Evolutionary conservation across 1,140 invertebrate genomes (phyloP).

Genomic region (Drosophila pachea): DNA sequence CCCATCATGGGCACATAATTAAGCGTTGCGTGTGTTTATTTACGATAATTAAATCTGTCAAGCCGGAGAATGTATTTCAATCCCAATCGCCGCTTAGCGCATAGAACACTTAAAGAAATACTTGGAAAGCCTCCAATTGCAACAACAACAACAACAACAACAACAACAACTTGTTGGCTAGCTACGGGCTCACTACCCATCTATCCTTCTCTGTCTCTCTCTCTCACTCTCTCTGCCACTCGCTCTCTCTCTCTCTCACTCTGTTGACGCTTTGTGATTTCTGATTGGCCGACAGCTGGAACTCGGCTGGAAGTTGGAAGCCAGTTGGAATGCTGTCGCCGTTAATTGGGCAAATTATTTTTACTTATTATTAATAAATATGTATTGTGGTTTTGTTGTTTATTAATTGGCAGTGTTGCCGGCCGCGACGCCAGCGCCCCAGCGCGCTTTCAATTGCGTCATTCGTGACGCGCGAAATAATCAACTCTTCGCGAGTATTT

Average conservation of each 20-base stretch:
- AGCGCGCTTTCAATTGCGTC: slow-evolving; percentile 53
- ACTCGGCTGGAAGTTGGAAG: slow-evolving; percentile 27
- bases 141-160: slow-evolving; percentile 19
- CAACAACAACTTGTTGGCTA: not conserved
- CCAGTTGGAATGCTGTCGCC: slow-evolving; percentile 57
- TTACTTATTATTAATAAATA: slow-evolving; percentile 73
- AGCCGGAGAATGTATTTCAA: slow-evolving; percentile 53
- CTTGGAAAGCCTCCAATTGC: slow-evolving; percentile 37
- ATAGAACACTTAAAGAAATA: slow-evolving; percentile 34
- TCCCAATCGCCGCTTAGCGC: slow-evolving; percentile 41
- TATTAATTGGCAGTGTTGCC: slow-evolving; percentile 72
- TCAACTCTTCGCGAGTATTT: slow-evolving; percentile 17
- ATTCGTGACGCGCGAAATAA: slow-evolving; percentile 60
- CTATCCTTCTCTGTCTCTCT: no score
- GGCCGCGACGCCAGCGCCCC: slow-evolving; percentile 19
- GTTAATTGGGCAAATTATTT: slow-evolving; percentile 72
- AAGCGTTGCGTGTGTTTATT: slow-evolving; percentile 51
- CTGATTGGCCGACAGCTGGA: slow-evolving; percentile 32
- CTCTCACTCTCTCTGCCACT: no score
- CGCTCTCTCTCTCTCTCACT: no score
- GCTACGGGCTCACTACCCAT: slow-evolving; percentile 12
- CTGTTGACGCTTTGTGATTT: slow-evolving; percentile 40
- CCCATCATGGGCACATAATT: slow-evolving; percentile 50
- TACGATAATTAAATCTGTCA: slow-evolving; percentile 73
- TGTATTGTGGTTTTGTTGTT: slow-evolving; percentile 63